Percentiles rank a stretch among this genome's conserved stretches.
phyloP scores from a whole-genome alignment of 2,888 invertebrate species.

The Gerris lacustris region DNA sequence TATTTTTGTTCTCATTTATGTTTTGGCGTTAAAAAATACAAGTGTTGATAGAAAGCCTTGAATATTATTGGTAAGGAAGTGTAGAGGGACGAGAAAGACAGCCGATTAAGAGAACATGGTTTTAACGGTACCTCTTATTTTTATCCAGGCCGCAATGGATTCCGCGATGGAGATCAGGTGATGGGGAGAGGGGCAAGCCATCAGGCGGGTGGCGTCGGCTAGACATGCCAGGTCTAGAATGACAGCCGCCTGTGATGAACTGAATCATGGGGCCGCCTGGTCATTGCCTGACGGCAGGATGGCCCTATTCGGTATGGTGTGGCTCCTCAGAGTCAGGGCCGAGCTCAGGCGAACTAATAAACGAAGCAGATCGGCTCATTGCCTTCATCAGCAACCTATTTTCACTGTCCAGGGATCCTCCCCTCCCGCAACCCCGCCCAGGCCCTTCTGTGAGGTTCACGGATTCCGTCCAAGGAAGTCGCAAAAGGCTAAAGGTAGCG shows the following conservation, averaged over 20 bases:
- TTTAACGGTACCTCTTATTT: too few relatives aligned
- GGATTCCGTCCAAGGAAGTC: slow-evolving; percentile 37
- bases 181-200: slow-evolving; percentile 17
- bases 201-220: neutral
- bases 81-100: too few relatives aligned
- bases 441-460: slow-evolving; percentile 48
- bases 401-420: slow-evolving; percentile 41
- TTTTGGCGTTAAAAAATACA: too few relatives aligned
- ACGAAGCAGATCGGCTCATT: slow-evolving; percentile 23
- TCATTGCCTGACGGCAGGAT: slow-evolving; percentile 40
- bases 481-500: slow-evolving; percentile 5
- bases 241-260: slow-evolving; percentile 1
- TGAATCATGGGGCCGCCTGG: slow-evolving; percentile 28
- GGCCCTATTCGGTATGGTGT: slow-evolving; percentile 78
- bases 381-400: slow-evolving; percentile 33
- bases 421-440: slow-evolving; percentile 39
- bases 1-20: too few relatives aligned
- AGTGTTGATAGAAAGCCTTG: too few relatives aligned
- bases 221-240: slow-evolving; percentile 3
- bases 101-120: too few relatives aligned
- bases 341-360: slow-evolving; percentile 64
- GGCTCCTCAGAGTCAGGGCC: slow-evolving; percentile 67
- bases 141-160: too few relatives aligned
- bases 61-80: too few relatives aligned
- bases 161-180: slow-evolving; percentile 9